Conservation (phyloP, 2,888 invertebrate species). For the Drosophila tripunctata region DNA sequence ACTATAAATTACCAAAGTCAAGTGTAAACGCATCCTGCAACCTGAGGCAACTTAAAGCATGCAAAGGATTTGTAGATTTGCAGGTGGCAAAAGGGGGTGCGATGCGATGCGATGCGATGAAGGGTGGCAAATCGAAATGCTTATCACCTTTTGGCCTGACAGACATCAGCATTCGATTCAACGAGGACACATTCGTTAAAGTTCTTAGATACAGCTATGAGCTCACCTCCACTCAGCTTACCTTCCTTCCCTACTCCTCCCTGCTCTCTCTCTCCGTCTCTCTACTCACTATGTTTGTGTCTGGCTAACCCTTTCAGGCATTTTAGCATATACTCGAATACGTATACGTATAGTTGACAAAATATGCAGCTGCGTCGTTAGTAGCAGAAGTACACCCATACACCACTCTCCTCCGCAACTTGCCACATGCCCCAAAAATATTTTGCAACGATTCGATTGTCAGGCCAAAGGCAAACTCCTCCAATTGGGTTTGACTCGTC, state of each 20-base stretch:
- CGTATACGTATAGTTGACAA: constrained; percentile 63
- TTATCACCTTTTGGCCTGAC: constrained; percentile 61
- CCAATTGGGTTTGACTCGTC: constrained; percentile 42
- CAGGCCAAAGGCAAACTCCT: constrained; percentile 37
- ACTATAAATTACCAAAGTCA: constrained; percentile 43
- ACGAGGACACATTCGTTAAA: constrained; percentile 50
- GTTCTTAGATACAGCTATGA: constrained; percentile 26
- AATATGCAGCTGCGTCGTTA: constrained; percentile 77
- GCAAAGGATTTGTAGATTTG: constrained; percentile 1
- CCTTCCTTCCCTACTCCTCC: background rate
- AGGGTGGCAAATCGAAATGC: constrained; percentile 54
- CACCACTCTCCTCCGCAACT: background rate
- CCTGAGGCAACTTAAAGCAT: constrained; percentile 19
- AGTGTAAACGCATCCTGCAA: constrained; percentile 31
- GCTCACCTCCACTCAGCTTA: background rate
- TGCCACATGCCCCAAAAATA: constrained; percentile 38
- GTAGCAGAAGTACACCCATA: constrained; percentile 24
- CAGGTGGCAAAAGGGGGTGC: background rate
- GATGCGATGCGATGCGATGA: background rate
- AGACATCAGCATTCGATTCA: constrained; percentile 47
- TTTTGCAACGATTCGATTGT: constrained; percentile 78
- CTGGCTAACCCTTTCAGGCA: constrained; percentile 47
- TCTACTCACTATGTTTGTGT: background rate
- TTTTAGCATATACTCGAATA: constrained; percentile 40
- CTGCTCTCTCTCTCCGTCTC: background rate